A percentile compares a stretch with the other conserved stretches of the same genome.
Conservation (phyloP, 2,888 invertebrate genomes). For the Eucera pruinosa region DNA sequence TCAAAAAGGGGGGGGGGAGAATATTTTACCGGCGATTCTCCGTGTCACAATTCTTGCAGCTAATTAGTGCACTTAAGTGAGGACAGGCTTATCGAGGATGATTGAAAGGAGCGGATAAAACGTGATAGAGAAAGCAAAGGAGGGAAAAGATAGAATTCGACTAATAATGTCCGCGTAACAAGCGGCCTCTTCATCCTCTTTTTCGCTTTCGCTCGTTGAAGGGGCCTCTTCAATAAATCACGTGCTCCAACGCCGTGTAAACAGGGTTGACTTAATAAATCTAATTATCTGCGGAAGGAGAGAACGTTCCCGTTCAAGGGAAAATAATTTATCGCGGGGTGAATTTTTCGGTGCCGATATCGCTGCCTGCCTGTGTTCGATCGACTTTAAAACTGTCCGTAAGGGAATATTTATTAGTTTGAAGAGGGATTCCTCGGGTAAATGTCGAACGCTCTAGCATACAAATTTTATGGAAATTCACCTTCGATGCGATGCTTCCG, state of each 20-base stretch:
- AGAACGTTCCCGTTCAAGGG: slow-evolving; percentile 45
- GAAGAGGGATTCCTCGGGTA: slow-evolving; percentile 16
- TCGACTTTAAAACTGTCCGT: slow-evolving; percentile 47
- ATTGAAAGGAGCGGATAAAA: slow-evolving; percentile 50
- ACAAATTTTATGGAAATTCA: slow-evolving; percentile 37
- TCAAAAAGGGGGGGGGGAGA: neutral
- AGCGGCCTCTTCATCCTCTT: slow-evolving; percentile 63
- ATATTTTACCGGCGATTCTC: neutral
- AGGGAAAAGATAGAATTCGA: neutral
- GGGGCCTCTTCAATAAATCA: slow-evolving; percentile 77
- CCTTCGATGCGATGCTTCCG: neutral
- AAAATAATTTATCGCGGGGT: slow-evolving; percentile 74
- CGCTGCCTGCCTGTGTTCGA: slow-evolving; percentile 22
- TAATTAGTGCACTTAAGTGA: slow-evolving; percentile 68
- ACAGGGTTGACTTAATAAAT: slow-evolving; percentile 79
- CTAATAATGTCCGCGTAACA: slow-evolving; percentile 76
- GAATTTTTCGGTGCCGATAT: slow-evolving; percentile 51
- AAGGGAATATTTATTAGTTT: slow-evolving; percentile 46
- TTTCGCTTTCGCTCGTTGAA: slow-evolving; percentile 55
- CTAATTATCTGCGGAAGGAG: slow-evolving; percentile 74
- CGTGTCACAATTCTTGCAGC: slow-evolving; percentile 25
- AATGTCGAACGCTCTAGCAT: slow-evolving; percentile 10
- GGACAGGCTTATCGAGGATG: slow-evolving; percentile 72
- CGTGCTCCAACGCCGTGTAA: slow-evolving; percentile 74
- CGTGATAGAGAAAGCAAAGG: too few species aligned